Evolutionary conservation across 2,888 invertebrate species (phyloP).

Genomic region (Acronicta aceris): DNA sequence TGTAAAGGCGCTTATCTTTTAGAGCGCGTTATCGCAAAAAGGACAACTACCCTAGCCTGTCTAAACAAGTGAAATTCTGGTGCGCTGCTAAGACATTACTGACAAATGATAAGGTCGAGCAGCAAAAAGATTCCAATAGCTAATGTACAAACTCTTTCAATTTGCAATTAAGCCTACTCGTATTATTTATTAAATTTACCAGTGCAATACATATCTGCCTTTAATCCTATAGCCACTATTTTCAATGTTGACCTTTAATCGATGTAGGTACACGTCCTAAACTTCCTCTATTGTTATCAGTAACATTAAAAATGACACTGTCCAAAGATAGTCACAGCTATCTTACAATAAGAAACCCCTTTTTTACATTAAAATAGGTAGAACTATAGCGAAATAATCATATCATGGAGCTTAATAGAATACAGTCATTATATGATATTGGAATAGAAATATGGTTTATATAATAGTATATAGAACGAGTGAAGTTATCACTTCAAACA

Average conservation of each 20-base stretch:
- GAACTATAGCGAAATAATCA: slow-evolving; percentile 48
- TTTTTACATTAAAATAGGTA: slow-evolving; percentile 25
- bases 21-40: too few relatives aligned
- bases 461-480: slow-evolving; percentile 13
- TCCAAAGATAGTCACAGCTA: slow-evolving; percentile 20
- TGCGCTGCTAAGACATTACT: not conserved
- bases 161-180: slow-evolving; percentile 1
- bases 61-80: too few relatives aligned
- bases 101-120: not conserved
- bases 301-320: slow-evolving; percentile 15
- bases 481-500: slow-evolving; percentile 6
- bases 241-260: not conserved
- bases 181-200: not conserved
- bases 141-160: not conserved
- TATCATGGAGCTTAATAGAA: slow-evolving; percentile 39
- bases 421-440: slow-evolving; percentile 9
- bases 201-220: too few relatives aligned
- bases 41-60: too few relatives aligned
- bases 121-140: not conserved
- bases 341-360: slow-evolving; percentile 46
- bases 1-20: too few relatives aligned
- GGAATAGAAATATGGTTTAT: slow-evolving; percentile 24
- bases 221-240: not conserved
- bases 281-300: not conserved
- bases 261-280: not conserved